A percentile compares a stretch with the other conserved stretches of the same genome.
These are phyloP conservation scores for Drosophila ambigua DNA, from an alignment of 1,140 invertebrate genomes.

Conservation along the genomic window DNA sequence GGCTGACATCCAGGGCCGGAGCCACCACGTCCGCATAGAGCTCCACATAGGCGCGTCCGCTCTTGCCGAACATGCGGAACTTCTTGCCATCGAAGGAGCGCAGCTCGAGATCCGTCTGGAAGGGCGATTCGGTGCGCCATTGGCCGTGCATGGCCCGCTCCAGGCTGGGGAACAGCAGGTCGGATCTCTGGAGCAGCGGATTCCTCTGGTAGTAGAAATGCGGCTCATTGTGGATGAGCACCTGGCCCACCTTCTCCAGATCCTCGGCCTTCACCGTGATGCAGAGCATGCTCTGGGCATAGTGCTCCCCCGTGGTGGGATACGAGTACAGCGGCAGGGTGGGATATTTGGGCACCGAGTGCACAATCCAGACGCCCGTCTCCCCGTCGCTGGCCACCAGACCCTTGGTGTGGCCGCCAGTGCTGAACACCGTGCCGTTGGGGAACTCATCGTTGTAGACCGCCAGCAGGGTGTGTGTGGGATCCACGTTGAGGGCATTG, in stretches of 20 bases:
- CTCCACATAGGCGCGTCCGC: slow-evolving; percentile 90
- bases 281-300: slow-evolving; percentile 95
- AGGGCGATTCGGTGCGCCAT: slow-evolving; percentile 87
- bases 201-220: slow-evolving; percentile 87
- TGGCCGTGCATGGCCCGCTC: slow-evolving; percentile 86
- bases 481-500: slow-evolving; percentile 86
- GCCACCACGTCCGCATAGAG: slow-evolving; percentile 93
- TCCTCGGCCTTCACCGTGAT: slow-evolving; percentile 88
- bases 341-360: slow-evolving; percentile 95
- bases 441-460: slow-evolving; percentile 95
- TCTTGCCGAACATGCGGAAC: slow-evolving; percentile 93
- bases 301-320: slow-evolving; percentile 88
- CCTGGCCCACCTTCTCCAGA: slow-evolving; percentile 89
- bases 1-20: slow-evolving; percentile 87
- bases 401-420: slow-evolving; percentile 93
- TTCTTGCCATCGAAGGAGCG: slow-evolving; percentile 85
- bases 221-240: slow-evolving; percentile 91
- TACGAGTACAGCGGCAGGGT: slow-evolving; percentile 88
- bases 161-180: slow-evolving; percentile 85
- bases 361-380: slow-evolving; percentile 94
- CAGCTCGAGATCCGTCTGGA: slow-evolving; percentile 86
- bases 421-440: slow-evolving; percentile 84
- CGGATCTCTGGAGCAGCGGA: slow-evolving; percentile 83
- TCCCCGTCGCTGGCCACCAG: slow-evolving; percentile 89
- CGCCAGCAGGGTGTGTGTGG: slow-evolving; percentile 85